Evolutionary conservation across 2,113 vertebrate genomes (phyloP).

Genomic region (Siniperca chuatsi): DNA sequence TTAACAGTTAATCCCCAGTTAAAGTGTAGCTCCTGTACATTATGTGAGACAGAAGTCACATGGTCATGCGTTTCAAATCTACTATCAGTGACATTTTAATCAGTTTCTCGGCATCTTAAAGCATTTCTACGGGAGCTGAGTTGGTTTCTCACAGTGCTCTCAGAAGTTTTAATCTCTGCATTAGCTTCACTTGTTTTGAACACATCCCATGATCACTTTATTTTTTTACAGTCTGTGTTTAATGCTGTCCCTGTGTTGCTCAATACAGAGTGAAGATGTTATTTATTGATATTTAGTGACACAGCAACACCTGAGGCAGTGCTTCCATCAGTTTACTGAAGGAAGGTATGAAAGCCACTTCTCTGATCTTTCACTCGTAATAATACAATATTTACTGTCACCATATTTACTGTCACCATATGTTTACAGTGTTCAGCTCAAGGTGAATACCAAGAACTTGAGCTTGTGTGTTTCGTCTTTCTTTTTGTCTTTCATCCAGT

Average conservation of each 20-base stretch:
- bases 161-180: conserved; percentile 1
- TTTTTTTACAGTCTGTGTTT: not conserved
- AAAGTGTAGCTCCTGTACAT: conserved; percentile 1
- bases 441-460: conserved; percentile 15
- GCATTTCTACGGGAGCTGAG: not conserved
- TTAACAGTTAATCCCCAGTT: not conserved
- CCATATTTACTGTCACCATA: not conserved
- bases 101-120: conserved; percentile 14
- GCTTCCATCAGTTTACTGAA: not conserved
- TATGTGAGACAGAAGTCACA: conserved; percentile 17
- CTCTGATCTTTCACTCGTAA: not conserved
- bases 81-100: conserved; percentile 49
- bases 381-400: not conserved
- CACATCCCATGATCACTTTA: conserved; percentile 11
- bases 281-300: conserved; percentile 16
- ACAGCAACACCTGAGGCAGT: not conserved
- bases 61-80: conserved; percentile 36
- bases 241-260: not conserved
- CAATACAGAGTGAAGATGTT: not conserved
- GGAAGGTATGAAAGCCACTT: not conserved
- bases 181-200: conserved; percentile 24
- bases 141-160: conserved; percentile 22
- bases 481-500: not conserved
- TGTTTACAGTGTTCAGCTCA: conserved; percentile 33
- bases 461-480: not conserved